A percentile compares a stretch with the other conserved stretches of the same genome.
Conservation (phyloP, 2,113 vertebrate species). For the Elgaria multicarinata region DNA sequence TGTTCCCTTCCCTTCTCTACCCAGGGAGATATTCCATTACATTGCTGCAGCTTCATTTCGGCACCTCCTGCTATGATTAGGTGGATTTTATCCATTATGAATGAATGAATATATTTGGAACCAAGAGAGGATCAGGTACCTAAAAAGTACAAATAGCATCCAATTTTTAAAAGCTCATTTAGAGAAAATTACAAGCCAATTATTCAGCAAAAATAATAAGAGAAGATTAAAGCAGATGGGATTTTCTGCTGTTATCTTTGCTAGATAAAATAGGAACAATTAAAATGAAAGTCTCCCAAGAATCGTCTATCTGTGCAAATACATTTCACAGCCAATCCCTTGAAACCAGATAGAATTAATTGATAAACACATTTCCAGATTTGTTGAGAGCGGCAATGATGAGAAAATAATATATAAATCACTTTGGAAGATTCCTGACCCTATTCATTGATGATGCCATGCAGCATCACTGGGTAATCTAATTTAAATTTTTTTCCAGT, state of each 20-base stretch:
- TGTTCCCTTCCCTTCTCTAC: neutral
- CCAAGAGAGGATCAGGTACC: slow-evolving; percentile 2
- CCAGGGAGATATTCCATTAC: neutral
- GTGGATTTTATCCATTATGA: slow-evolving; percentile 20
- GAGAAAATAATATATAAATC: slow-evolving; percentile 23
- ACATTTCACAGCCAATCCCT: neutral
- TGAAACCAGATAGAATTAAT: slow-evolving; percentile 26
- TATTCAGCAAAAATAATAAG: slow-evolving; percentile 41
- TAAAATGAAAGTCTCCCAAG: slow-evolving; percentile 41
- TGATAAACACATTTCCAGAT: slow-evolving; percentile 34
- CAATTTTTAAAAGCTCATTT: slow-evolving; percentile 44
- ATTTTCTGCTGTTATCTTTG: slow-evolving; percentile 41
- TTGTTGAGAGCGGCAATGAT: neutral
- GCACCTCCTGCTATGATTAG: slow-evolving; percentile 9
- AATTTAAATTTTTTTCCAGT: neutral
- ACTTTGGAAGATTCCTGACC: neutral
- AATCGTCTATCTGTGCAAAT: slow-evolving; percentile 44
- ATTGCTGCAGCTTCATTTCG: neutral
- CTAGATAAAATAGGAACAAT: slow-evolving; percentile 36
- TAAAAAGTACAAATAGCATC: slow-evolving; percentile 12
- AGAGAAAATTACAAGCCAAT: slow-evolving; percentile 42
- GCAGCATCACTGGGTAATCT: fast-evolving
- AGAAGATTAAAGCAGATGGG: slow-evolving; percentile 35
- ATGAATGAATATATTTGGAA: slow-evolving; percentile 37
- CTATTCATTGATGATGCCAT: neutral